A percentile compares a stretch with the other conserved stretches of the same genome.
Conservation (phyloP, 2,113 vertebrate species). For the Ifrita kowaldi region DNA sequence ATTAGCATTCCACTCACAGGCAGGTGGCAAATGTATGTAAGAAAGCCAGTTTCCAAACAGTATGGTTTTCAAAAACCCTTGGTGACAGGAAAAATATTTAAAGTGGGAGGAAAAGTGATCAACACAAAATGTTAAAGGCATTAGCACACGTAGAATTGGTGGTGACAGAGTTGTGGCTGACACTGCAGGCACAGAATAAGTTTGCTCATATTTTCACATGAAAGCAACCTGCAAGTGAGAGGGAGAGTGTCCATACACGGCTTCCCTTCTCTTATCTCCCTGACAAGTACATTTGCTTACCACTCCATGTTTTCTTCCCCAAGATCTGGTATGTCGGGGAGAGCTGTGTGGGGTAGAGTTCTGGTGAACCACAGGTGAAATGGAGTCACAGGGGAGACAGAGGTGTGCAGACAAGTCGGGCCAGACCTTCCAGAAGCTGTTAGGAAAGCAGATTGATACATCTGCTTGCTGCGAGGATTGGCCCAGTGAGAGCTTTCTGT, state of each 20-base stretch:
- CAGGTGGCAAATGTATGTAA: not conserved
- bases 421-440: not conserved
- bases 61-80: not conserved
- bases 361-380: not conserved
- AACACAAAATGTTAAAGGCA: not conserved
- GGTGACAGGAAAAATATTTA: not conserved
- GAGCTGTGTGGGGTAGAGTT: not conserved
- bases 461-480: not conserved
- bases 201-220: not conserved
- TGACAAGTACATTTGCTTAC: not conserved
- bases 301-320: not conserved
- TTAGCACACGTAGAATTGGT: not conserved
- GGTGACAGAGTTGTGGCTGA: not conserved
- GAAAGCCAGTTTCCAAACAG: not conserved
- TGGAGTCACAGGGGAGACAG: not conserved
- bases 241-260: not conserved
- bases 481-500: not conserved
- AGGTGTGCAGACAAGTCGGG: not conserved
- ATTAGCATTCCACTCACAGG: not conserved
- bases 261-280: not conserved
- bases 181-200: not conserved
- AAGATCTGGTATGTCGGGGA: not conserved
- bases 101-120: not conserved
- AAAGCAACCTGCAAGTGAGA: not conserved
- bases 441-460: not conserved